Conservation (phyloP, 2,113 vertebrate species). For the Aegotheles bennettii region DNA sequence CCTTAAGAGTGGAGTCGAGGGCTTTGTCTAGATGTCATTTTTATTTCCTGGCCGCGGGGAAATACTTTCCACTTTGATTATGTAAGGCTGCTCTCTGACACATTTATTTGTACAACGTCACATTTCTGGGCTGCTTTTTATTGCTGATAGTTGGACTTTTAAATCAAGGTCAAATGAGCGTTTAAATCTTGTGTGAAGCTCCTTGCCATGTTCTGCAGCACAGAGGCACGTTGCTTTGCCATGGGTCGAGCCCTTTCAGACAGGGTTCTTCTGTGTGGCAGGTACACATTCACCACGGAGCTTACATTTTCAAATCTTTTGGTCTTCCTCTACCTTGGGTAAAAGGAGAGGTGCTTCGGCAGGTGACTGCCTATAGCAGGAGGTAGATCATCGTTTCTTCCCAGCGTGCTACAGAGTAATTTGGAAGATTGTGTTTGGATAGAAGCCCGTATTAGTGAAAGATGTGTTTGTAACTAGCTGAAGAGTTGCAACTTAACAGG, state of each 20-base stretch:
- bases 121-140: not conserved
- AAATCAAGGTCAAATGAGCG: not conserved
- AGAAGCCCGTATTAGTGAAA: not conserved
- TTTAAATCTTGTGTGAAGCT: not conserved
- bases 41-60: not conserved
- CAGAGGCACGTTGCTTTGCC: not conserved
- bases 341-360: not conserved
- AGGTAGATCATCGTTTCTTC: not conserved
- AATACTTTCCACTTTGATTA: not conserved
- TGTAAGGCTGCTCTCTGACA: not conserved
- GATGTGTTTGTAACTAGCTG: not conserved
- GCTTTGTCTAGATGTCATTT: conserved; percentile 11
- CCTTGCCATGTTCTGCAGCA: not conserved
- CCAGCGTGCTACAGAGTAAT: not conserved
- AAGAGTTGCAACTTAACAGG: not conserved
- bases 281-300: not conserved
- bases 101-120: not conserved
- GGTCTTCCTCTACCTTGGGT: not conserved
- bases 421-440: not conserved
- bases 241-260: not conserved
- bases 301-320: not conserved
- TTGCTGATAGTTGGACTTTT: not conserved
- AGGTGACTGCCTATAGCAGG: not conserved
- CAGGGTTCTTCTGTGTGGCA: not conserved
- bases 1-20: not conserved